Evolutionary conservation across 1,140 invertebrate species (phyloP).

Genomic region (Drosophila tropicalis): DNA sequence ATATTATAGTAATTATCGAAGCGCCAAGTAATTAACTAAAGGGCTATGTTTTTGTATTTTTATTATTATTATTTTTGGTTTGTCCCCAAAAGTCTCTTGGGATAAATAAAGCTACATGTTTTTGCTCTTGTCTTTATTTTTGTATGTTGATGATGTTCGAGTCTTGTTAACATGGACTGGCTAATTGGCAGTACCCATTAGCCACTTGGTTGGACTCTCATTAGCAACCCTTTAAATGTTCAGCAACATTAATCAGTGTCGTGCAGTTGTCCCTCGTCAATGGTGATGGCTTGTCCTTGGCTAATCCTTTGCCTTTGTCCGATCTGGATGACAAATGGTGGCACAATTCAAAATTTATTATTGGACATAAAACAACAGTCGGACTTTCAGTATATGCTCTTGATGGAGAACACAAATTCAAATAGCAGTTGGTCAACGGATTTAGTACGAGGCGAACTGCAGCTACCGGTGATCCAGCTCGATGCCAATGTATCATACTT

Average conservation of each 20-base stretch:
- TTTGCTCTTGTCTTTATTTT: background rate
- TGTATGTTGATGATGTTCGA: constrained; percentile 11
- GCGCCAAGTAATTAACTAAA: background rate
- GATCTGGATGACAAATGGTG: constrained; percentile 19
- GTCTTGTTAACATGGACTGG: constrained; percentile 47
- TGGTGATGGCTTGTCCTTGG: constrained; percentile 41
- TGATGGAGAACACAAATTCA: constrained; percentile 50
- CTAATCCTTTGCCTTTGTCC: constrained; percentile 36
- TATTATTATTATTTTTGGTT: constrained; percentile 32
- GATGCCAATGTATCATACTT: constrained; percentile 53
- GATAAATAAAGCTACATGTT: background rate
- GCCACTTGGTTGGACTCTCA: constrained; percentile 34
- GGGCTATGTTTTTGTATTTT: constrained; percentile 30
- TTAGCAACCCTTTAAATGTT: constrained; percentile 75
- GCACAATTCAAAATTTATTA: constrained; percentile 39
- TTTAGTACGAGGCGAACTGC: constrained; percentile 39
- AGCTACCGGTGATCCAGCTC: constrained; percentile 49
- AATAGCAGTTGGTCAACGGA: constrained; percentile 26
- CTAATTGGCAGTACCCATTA: constrained; percentile 51
- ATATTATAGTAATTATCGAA: background rate
- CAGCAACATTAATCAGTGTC: constrained; percentile 40
- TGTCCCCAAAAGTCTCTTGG: background rate
- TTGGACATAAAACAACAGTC: constrained; percentile 49
- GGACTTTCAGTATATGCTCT: constrained; percentile 50
- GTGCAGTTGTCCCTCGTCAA: constrained; percentile 44